Evolutionary conservation across 2,797 vertebrate genomes (phyloP), one percentile per base, ranked within the genome.

Genomic region (Leptoclinus maculatus): DNA sequence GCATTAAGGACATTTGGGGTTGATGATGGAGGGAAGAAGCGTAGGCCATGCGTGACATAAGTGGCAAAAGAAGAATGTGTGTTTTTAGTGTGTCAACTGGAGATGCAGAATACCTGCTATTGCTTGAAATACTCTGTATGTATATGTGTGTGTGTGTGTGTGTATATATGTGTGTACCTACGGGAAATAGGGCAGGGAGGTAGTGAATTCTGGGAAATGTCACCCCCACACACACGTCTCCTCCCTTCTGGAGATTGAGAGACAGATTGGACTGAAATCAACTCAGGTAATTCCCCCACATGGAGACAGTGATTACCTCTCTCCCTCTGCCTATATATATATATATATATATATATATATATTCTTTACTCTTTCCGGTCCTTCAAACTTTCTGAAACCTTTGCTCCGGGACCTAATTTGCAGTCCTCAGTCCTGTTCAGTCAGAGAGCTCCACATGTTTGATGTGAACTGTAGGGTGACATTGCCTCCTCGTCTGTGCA

Each of bases 241-340:
- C 77, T 75, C 70, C 60, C 64, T 83, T 74, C 80, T 58, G 49
- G 86, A 92, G 88, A 92, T 84, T 47, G 51, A 71, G 79, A 92
- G 86, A 92, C 89, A 91, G 88, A 94, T 93, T 93, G 88, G 87
- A 90, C 87, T 91, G 85, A 91, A 94, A 93, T 95, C 90, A 92
- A 87, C 86, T 87, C 86, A 90, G 90, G 87, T 93, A 91, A 94
- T 92, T 93, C 90, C 90, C 85, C 84, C 63, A 70, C 78, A 87
- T 60, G 84, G 67, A 90, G 90, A 87, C 83, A 83, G 85, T 88
- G 87, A 94, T 94, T 91, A 91, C 67, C 56, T 68, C 87, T 83
- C 76, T 83, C 74, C 51, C 57, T 67, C 62, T 58, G 21, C 64
- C 49, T 76, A 14, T 39, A n/a, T 56, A 4, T 27, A 69, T 45